These are phyloP conservation scores for Drosophila leonis DNA, from an alignment of 2,888 invertebrate species.

Conservation along the genomic window DNA sequence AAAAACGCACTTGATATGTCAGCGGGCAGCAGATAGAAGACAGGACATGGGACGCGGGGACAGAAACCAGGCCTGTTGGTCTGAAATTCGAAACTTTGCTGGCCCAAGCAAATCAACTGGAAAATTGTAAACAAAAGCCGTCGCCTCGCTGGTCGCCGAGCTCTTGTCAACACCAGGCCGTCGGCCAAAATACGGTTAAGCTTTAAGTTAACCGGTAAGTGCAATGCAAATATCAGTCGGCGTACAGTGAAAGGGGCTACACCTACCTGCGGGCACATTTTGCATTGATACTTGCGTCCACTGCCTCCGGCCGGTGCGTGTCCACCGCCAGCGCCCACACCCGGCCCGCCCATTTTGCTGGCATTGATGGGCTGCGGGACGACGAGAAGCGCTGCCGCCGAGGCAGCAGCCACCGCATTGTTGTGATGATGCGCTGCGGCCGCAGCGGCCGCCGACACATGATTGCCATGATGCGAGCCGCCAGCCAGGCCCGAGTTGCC, in stretches of 20 bases:
- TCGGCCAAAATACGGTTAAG: slow-evolving; percentile 44
- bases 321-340: slow-evolving; percentile 83
- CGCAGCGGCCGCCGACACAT: slow-evolving; percentile 83
- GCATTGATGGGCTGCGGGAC: slow-evolving; percentile 95
- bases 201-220: slow-evolving; percentile 46
- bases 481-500: slow-evolving; percentile 76
- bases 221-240: slow-evolving; percentile 43
- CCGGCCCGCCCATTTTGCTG: slow-evolving; percentile 86
- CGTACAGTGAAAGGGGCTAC: background rate
- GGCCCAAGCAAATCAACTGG: slow-evolving; percentile 68
- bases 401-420: slow-evolving; percentile 87
- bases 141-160: slow-evolving; percentile 24
- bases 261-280: slow-evolving; percentile 98
- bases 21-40: background rate
- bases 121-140: slow-evolving; percentile 78
- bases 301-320: slow-evolving; percentile 78
- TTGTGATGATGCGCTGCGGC: slow-evolving; percentile 84
- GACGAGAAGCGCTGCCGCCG: slow-evolving; percentile 89
- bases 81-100: slow-evolving; percentile 73
- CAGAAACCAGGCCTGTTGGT: background rate
- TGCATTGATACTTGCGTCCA: slow-evolving; percentile 95
- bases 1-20: slow-evolving; percentile 37
- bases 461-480: slow-evolving; percentile 84
- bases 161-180: slow-evolving; percentile 45
- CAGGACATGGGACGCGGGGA: background rate